Base-by-base conservation (phyloP, 2,113 vertebrate species). In the Myotis yumanensis region DNA sequence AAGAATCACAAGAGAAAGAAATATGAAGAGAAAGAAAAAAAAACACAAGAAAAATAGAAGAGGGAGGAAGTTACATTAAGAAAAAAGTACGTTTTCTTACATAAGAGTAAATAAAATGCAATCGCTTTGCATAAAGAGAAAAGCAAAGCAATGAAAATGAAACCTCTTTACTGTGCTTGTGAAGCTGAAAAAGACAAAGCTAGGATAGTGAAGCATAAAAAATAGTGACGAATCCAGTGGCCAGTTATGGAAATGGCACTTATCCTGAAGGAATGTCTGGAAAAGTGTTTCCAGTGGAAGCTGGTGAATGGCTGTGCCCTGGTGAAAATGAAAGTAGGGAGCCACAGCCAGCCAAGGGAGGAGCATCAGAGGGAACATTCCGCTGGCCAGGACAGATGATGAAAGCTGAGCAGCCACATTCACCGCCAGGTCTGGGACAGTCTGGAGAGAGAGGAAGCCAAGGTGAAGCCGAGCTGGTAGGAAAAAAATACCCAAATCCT, bases 321-420 rank as follows among this genome's bases (percentile, higher is more conserved):
- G 93, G 93, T 95, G 96, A 97, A 97, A 97, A 97, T 95, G 94
- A 97, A 97, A 97, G 91, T 97, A 92, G 93, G 81, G 76, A 54
- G 37, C 85, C 87, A 73, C 14, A n/a, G 93, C 87, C 77, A 92
- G 90, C 79, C 72, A 86, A 95, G 69, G 83, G 57, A 40, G 90
- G 93, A 90, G 87, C 73, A 32, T 82, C 72, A 72, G 76, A 92
- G n/a, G 80, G 90, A 95, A 92, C 83, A 89, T 94, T 95, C 96
- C 57, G 0, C 73, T 92, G 96, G 87, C 90, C 92, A 93, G 66
- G 52, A 80, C 86, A 83, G 59, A 95, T 88, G 92, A 95, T 92
- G 95, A 81, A 96, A 96, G 79, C 82, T 81, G 93, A 96, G 90
- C 48, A 68, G 73, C 46, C 43, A 23, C 46, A 8, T 46, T 90